Conservation (phyloP, 2,113 vertebrate species). For the Leiothrix lutea region DNA sequence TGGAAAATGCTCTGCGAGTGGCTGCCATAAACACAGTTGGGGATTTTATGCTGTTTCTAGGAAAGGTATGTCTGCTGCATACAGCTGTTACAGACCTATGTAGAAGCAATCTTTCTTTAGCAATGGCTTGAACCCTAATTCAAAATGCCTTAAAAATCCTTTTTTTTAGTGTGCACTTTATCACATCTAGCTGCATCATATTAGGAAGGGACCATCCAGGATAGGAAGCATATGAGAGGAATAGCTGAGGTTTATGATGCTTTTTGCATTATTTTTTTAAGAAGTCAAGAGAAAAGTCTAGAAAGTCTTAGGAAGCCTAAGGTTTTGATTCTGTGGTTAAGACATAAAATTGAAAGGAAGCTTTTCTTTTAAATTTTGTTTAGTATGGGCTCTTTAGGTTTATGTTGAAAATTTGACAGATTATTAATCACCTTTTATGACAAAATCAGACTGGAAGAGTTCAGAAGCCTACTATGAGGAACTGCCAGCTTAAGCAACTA, state of each 20-base stretch:
- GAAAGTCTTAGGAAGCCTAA: not conserved
- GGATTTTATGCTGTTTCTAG: conserved; percentile 96
- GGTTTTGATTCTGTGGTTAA: not conserved
- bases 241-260: not conserved
- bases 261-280: not conserved
- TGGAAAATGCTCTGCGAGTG: conserved; percentile 95
- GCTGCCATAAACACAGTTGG: conserved; percentile 96
- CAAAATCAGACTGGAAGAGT: not conserved
- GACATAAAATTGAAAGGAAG: not conserved
- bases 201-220: not conserved
- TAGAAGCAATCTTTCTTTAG: not conserved
- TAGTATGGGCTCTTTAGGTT: not conserved
- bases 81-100: not conserved
- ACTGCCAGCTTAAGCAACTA: not conserved
- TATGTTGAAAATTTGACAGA: not conserved
- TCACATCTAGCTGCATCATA: not conserved
- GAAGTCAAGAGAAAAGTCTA: not conserved
- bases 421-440: not conserved
- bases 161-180: not conserved
- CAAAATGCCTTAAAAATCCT: not conserved
- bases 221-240: not conserved
- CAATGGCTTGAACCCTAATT: not conserved
- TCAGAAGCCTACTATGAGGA: not conserved
- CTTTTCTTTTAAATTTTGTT: not conserved
- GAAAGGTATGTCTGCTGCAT: conserved; percentile 82